Evolutionary conservation across 2,888 invertebrate species (phyloP).

Genomic region (Sesia apiformis): DNA sequence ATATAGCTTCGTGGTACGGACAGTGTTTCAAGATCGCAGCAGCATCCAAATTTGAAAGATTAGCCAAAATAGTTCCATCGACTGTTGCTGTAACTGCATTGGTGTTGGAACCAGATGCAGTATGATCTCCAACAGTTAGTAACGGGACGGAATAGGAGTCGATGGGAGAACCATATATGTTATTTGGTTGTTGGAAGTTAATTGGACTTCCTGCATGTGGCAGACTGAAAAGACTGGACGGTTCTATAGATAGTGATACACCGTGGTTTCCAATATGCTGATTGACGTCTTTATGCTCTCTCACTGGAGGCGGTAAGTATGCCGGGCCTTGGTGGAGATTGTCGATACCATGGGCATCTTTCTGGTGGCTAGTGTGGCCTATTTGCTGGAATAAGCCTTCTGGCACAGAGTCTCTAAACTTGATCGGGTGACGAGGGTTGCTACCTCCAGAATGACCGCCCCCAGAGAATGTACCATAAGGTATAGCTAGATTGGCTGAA

Average conservation of each 20-base stretch:
- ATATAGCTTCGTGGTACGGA: conserved; percentile 67
- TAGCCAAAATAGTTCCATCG: conserved; percentile 52
- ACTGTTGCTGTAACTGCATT: conserved; percentile 50
- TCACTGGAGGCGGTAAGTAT: conserved; percentile 79
- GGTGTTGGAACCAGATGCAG: conserved; percentile 55
- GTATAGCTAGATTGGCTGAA: conserved; percentile 46
- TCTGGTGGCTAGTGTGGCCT: conserved; percentile 76
- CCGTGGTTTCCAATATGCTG: conserved; percentile 33
- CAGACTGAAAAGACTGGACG: conserved; percentile 66
- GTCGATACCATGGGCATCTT: conserved; percentile 75
- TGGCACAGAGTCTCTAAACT: conserved; percentile 84
- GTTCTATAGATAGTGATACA: conserved; percentile 61
- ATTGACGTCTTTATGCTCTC: conserved; percentile 66
- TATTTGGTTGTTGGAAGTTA: conserved; percentile 61
- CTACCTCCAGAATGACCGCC: conserved; percentile 57
- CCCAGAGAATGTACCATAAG: conserved; percentile 57
- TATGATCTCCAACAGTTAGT: conserved; percentile 64
- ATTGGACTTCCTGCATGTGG: conserved; percentile 62
- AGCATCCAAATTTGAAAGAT: conserved; percentile 52
- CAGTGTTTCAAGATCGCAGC: conserved; percentile 68
- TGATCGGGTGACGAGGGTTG: conserved; percentile 76
- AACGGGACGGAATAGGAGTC: conserved; percentile 71
- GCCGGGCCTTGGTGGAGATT: conserved; percentile 64
- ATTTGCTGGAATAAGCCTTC: conserved; percentile 79
- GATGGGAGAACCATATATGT: conserved; percentile 55